Evolutionary conservation across 2,797 vertebrate genomes (phyloP).

Genomic region (Anniella stebbinsi): DNA sequence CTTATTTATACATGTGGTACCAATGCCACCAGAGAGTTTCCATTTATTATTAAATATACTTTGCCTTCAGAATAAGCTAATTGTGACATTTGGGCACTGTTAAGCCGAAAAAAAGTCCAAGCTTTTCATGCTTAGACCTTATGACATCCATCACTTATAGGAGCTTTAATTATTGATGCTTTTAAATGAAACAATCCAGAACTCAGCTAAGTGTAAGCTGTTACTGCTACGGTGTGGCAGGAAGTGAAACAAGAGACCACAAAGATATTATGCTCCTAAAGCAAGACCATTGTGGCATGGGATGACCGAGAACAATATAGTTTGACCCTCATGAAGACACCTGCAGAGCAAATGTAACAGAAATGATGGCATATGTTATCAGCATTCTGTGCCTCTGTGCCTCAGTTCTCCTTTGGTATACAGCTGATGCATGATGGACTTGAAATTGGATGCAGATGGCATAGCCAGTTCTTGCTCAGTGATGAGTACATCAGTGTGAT

Average conservation of each 20-base stretch:
- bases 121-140: neutral
- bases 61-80: neutral
- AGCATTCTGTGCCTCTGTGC: neutral
- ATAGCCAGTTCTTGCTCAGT: neutral
- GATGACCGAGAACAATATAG: neutral
- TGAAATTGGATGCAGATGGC: neutral
- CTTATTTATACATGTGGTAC: constrained; percentile 19
- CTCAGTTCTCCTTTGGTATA: neutral
- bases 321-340: neutral
- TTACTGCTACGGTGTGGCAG: neutral
- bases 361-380: neutral
- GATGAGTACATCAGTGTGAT: neutral
- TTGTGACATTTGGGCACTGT: constrained; percentile 30
- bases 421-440: neutral
- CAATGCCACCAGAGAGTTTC: neutral
- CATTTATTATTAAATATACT: constrained; percentile 29
- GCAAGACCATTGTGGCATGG: neutral
- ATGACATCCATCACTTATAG: constrained; percentile 12
- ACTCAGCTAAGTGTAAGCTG: neutral
- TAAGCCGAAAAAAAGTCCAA: neutral
- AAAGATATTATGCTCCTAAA: neutral
- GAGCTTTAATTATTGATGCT: neutral
- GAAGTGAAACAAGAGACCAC: neutral
- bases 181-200: neutral
- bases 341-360: neutral